Evolutionary conservation across 1,140 invertebrate species (phyloP).

Genomic region (Trichonephila inaurata): DNA sequence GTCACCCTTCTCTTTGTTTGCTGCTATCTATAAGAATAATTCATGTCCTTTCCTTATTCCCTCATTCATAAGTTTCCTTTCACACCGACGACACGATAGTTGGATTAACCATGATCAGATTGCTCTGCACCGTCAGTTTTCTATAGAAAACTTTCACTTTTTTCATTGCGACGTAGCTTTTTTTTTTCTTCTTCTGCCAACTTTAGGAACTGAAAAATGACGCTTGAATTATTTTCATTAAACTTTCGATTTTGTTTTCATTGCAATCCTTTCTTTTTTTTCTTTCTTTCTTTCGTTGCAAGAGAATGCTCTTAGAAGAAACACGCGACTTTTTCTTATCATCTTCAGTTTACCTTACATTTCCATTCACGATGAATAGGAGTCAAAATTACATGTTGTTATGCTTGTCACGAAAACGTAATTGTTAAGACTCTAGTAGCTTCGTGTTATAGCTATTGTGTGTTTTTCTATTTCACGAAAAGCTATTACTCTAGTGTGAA

Average conservation of each 20-base stretch:
- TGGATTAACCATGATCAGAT: slow-evolving; percentile 55
- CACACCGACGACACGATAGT: slow-evolving; percentile 7
- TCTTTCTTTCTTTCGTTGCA: background rate
- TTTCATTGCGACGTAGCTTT: background rate
- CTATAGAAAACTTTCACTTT: slow-evolving; percentile 26
- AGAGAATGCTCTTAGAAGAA: background rate
- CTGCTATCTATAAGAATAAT: slow-evolving; percentile 30
- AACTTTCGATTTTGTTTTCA: slow-evolving; percentile 20
- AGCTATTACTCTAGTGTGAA: background rate
- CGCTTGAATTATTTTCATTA: slow-evolving; percentile 35
- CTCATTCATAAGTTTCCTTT: slow-evolving; percentile 36
- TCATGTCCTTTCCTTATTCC: background rate
- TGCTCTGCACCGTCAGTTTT: slow-evolving; percentile 27
- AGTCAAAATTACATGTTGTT: slow-evolving; percentile 22
- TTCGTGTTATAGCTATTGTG: background rate
- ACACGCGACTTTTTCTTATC: slow-evolving; percentile 16
- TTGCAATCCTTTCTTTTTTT: background rate
- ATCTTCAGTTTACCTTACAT: slow-evolving; percentile 7
- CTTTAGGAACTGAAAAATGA: slow-evolving; percentile 2
- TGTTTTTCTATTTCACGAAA: slow-evolving; percentile 4
- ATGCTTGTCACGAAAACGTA: slow-evolving; percentile 31
- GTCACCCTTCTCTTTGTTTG: slow-evolving; percentile 40
- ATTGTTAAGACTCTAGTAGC: background rate
- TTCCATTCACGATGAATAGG: slow-evolving; percentile 8
- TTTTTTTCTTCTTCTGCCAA: background rate